Base-by-base conservation (phyloP, 2,888 invertebrate species). In the Erynnis tages region DNA sequence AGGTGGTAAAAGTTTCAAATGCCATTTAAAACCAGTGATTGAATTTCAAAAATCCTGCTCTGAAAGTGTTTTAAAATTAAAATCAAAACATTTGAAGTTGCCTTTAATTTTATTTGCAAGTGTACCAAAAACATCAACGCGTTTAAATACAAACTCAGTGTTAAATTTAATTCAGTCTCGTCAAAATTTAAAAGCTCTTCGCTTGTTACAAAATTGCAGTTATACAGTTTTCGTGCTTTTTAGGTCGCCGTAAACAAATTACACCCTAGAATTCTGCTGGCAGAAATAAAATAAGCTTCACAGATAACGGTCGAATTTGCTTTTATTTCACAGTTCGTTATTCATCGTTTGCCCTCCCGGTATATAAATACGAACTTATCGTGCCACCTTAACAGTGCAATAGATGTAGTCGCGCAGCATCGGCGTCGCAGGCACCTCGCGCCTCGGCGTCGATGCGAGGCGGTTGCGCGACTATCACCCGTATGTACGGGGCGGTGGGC, bases 241-340 rank as follows among this genome's bases (percentile, higher is more conserved):
- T 23, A 37, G 27, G 43, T 37, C 44, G 37, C 19, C 21, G 29
- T 56, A 55, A 59, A 53, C 37, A 57, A 55, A 53, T 45, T 40
- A 35, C 48, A 23, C 37, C 21, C 37, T 50, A 53, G 32, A 45
- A 53, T 37, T 53, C 41, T 41, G 44, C 50, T 16, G 43, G 23
- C 43, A 43, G 34, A 47, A 54, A 56, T 60, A 54, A 57, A 57
- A 59, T 58, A 54, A 63, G 57, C 58, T 53, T 47, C 54, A 56
- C 57, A 57, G 41, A 38, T 58, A 55, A 57, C 53, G 46, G 58
- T 60, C 55, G 61, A 63, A 67, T 71, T 71, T 70, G 67, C 67
- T 67, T 71, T 69, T 65, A 67, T 69, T 71, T 71, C 60, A 66
- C 73, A 71, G 70, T 76, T 74, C 73, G 70, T 74, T 77, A 73